Conservation (phyloP, 2,888 invertebrate genomes). For the Drosophila eohydei region DNA sequence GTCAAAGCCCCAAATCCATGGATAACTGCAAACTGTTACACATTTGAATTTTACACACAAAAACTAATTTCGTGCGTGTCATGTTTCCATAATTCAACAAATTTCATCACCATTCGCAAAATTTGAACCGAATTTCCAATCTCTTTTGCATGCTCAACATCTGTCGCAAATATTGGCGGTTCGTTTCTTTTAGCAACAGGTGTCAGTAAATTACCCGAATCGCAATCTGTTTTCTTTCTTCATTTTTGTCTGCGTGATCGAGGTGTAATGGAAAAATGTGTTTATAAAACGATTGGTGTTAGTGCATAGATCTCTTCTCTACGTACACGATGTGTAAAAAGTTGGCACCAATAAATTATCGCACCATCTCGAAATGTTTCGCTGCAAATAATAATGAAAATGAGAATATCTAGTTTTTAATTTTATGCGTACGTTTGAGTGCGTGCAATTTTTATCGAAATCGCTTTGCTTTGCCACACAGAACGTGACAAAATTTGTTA, state of each 20-base stretch:
- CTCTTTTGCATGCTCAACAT: slow-evolving; percentile 61
- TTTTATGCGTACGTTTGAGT: slow-evolving; percentile 45
- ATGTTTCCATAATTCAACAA: slow-evolving; percentile 47
- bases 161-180: slow-evolving; percentile 47
- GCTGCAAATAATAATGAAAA: slow-evolving; percentile 44
- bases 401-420: slow-evolving; percentile 71
- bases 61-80: slow-evolving; percentile 58
- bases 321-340: slow-evolving; percentile 47
- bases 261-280: slow-evolving; percentile 31
- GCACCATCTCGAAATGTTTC: slow-evolving; percentile 54
- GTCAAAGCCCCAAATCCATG: slow-evolving; percentile 12
- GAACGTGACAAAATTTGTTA: slow-evolving; percentile 72
- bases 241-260: slow-evolving; percentile 28
- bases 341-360: slow-evolving; percentile 67
- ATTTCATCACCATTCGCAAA: slow-evolving; percentile 29
- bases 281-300: slow-evolving; percentile 38
- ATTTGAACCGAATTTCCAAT: slow-evolving; percentile 1
- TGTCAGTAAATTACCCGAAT: slow-evolving; percentile 37
- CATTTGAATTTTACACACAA: slow-evolving; percentile 34
- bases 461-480: slow-evolving; percentile 34
- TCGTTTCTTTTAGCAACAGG: slow-evolving; percentile 62
- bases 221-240: slow-evolving; percentile 24
- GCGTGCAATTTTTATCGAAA: slow-evolving; percentile 56
- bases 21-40: slow-evolving; percentile 27
- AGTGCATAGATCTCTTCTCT: slow-evolving; percentile 7